Evolutionary conservation across 2,113 vertebrate genomes (phyloP).

Genomic region (Podocnemis expansa): DNA sequence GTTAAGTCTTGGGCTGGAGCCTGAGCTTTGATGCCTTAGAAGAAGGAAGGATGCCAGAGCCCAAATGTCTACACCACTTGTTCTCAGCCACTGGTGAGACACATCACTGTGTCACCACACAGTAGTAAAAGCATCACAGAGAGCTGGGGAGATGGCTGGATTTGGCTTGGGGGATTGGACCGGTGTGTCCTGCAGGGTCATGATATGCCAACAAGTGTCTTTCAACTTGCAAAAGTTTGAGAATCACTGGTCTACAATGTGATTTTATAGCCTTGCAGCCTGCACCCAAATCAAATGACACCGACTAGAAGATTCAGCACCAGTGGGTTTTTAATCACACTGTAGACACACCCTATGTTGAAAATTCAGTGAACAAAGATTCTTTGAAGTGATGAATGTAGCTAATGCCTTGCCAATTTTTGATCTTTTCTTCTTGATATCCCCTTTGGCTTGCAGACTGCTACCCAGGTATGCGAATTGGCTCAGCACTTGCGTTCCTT

Average conservation of each 20-base stretch:
- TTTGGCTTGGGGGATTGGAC: too few species aligned
- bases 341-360: neutral
- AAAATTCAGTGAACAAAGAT: neutral
- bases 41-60: neutral
- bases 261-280: neutral
- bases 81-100: too few species aligned
- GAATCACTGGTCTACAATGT: too few species aligned
- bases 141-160: too few species aligned
- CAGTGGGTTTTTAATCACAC: neutral
- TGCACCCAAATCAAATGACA: neutral
- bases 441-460: neutral
- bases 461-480: neutral
- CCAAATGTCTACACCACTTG: too few species aligned
- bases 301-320: neutral
- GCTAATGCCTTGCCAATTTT: neutral
- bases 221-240: too few species aligned
- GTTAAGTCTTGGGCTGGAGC: too few species aligned
- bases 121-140: too few species aligned
- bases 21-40: neutral
- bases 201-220: too few species aligned
- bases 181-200: too few species aligned
- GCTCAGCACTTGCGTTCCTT: neutral
- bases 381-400: neutral
- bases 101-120: too few species aligned
- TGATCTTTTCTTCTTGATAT: neutral